A percentile compares a stretch with the other conserved stretches of the same genome.
These are phyloP conservation scores for Mungos mungo DNA, from an alignment of 2,113 vertebrate genomes.

Conservation along the genomic window DNA sequence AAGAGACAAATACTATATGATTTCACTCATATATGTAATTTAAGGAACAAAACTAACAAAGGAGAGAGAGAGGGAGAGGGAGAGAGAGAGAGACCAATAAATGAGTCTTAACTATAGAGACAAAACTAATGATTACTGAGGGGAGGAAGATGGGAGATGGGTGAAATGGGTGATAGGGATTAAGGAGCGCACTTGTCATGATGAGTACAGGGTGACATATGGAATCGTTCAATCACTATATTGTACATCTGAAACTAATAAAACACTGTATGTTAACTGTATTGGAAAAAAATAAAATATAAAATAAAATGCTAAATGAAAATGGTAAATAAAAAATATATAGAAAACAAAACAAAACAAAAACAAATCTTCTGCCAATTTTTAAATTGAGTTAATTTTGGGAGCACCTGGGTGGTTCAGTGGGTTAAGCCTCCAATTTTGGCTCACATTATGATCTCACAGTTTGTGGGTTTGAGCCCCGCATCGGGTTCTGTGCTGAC, in stretches of 20 bases:
- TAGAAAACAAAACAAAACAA: background rate
- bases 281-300: background rate
- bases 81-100: background rate
- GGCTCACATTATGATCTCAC: too few species aligned
- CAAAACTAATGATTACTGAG: background rate
- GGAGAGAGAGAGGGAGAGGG: too few species aligned
- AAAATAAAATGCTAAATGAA: background rate
- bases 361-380: background rate
- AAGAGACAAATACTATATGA: background rate
- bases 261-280: background rate
- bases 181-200: background rate
- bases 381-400: background rate
- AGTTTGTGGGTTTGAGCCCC: too few species aligned
- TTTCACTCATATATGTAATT: background rate
- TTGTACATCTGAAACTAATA: background rate
- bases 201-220: background rate
- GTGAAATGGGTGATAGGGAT: background rate
- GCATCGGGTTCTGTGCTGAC: too few species aligned
- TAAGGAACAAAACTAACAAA: background rate
- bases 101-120: background rate
- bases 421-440: too few species aligned
- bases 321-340: background rate
- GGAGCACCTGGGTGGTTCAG: too few species aligned
- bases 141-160: background rate
- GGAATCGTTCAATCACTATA: background rate